phyloP scores from a whole-genome alignment of 2,113 vertebrate species.

The Struthidea cinerea region DNA sequence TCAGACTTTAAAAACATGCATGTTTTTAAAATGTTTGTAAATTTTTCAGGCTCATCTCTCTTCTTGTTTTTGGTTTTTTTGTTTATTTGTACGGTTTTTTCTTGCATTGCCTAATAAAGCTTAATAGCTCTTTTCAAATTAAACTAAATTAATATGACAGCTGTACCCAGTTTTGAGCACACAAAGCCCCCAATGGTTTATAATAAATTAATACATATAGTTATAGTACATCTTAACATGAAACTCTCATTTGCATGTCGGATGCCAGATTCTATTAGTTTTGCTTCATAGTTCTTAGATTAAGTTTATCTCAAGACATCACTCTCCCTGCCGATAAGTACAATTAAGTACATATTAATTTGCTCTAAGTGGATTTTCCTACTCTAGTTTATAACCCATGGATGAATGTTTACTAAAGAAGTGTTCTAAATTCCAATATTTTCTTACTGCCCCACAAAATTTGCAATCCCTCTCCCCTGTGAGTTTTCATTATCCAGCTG shows the following conservation, averaged over 20 bases:
- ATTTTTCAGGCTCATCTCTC: neutral
- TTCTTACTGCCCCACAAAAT: neutral
- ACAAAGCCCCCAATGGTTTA: neutral
- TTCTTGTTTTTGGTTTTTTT: neutral
- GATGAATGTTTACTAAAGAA: neutral
- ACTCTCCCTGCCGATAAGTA: constrained; percentile 14
- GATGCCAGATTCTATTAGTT: constrained; percentile 49
- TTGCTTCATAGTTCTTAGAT: constrained; percentile 56
- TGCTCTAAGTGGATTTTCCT: neutral
- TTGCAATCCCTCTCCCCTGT: neutral
- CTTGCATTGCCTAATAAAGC: neutral
- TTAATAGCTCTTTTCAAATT: constrained; percentile 37
- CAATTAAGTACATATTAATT: constrained; percentile 50
- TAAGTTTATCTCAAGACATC: constrained; percentile 58
- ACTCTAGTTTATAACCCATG: neutral
- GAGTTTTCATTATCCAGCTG: neutral
- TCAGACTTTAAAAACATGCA: neutral
- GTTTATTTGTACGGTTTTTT: neutral
- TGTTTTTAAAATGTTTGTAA: neutral
- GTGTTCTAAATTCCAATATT: neutral
- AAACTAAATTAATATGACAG: constrained; percentile 55
- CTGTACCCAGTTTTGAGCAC: constrained; percentile 20
- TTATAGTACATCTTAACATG: constrained; percentile 49
- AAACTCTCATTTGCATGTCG: constrained; percentile 40
- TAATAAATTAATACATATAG: constrained; percentile 53